Evolutionary conservation across 2,888 invertebrate species (phyloP), one percentile per base, ranked within the genome.

Genomic region (Andrena fulva): DNA sequence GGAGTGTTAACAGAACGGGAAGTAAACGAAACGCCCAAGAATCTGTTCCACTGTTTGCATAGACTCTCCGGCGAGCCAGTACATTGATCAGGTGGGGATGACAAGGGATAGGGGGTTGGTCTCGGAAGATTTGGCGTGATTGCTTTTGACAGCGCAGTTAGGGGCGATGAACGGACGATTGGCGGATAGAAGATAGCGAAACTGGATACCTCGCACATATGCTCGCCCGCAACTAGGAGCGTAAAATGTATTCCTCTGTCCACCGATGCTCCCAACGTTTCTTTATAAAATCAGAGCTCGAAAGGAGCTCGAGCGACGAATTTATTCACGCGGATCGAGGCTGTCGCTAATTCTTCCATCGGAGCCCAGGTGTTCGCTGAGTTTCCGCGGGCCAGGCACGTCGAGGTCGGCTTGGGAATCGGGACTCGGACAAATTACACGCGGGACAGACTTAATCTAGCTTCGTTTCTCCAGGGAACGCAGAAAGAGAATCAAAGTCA

Each of bases 401-500:
- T 88, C 86, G 80, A 79, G 76, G 74, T 33, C 71, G 66, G 24
- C 64, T 76, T n/a, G 63, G 62, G 64, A 80, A 84, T 85, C 81
- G 52, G 69, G 82, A 87, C 83, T 87, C 87, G 88, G 85, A 92
- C 90, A 91, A 92, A 93, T 93, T 91, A 91, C 92, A 76, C 87
- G 86, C 84, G 89, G 87, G 89, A 77, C 86, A 85, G 89, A 92
- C 91, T 92, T 92, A 92, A 93, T 93, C 92, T 92, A 91, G 90
- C 80, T 88, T 87, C 85, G 85, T 90, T 90, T 88, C 93, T 92
- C 93, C 77, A 85, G 93, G 93, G 94, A 91, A 90, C 89, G 72
- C 82, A 87, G 90, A 86, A 90, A 91, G 91, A 92, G 91, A 92
- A 93, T 93, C 94, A 94, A 92, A 92, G 94, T 93, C 94, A 92